phyloP scores from a whole-genome alignment of 2,113 vertebrate species.

The Conger conger region DNA sequence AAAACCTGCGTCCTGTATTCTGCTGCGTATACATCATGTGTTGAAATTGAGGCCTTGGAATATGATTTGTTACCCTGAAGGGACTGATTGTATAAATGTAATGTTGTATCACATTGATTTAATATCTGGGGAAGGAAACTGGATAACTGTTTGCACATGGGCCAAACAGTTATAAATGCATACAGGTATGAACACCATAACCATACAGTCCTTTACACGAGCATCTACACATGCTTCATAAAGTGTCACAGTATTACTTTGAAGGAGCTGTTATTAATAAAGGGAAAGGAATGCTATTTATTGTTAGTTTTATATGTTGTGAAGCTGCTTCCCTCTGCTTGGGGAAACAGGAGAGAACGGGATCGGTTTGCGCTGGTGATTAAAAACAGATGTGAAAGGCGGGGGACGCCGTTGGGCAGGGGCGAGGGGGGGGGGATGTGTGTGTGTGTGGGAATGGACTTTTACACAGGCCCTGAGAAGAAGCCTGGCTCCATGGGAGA shows the following conservation, averaged over 20 bases:
- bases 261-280: not conserved
- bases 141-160: not conserved
- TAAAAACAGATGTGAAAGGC: conserved; percentile 57
- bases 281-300: conserved; percentile 18
- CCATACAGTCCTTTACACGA: not conserved
- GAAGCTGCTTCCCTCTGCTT: conserved; percentile 23
- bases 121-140: not conserved
- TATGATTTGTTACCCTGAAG: not conserved
- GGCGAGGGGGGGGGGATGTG: not conserved
- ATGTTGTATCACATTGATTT: not conserved
- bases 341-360: conserved; percentile 25
- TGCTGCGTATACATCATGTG: not conserved
- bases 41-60: not conserved
- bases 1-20: not conserved
- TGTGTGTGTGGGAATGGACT: conserved; percentile 34
- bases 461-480: conserved; percentile 28
- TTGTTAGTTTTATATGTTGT: conserved; percentile 23
- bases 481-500: conserved; percentile 47
- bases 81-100: not conserved
- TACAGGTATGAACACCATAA: not conserved
- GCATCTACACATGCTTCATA: not conserved
- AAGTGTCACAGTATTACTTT: not conserved
- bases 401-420: not conserved
- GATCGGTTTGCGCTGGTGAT: conserved; percentile 50
- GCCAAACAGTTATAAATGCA: not conserved